Evolutionary conservation across 37 sponge, comb jelly and placozoan species (phyloP).

Genomic region (Tethya wilhelma): DNA sequence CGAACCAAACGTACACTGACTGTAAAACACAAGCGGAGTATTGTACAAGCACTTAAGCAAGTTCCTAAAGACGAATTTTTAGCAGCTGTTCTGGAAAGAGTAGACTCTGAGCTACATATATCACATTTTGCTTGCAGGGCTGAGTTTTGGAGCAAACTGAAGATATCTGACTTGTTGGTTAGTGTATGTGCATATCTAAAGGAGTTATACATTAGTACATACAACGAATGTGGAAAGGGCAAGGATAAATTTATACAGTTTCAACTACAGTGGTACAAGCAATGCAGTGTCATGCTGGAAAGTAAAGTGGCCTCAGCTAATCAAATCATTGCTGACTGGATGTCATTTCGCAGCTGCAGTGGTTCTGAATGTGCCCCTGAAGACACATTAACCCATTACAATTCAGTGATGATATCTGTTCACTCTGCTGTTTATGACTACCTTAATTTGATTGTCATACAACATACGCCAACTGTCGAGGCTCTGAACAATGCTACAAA

Average conservation of each 20-base stretch:
- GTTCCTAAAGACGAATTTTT: background rate
- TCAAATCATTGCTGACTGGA: no score
- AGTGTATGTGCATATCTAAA: background rate
- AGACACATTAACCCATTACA: background rate
- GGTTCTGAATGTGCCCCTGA: no score
- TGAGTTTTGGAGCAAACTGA: background rate
- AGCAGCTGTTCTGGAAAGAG: background rate
- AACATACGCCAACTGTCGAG: background rate
- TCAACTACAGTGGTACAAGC: background rate
- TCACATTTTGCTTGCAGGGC: background rate
- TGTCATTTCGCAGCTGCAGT: no score
- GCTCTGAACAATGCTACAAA: background rate
- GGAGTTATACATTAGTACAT: background rate
- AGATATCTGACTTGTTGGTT: background rate
- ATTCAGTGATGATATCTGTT: conserved; percentile 8
- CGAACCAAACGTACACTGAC: no score
- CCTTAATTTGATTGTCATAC: background rate
- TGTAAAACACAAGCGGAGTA: no score
- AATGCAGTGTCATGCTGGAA: background rate
- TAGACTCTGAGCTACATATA: background rate
- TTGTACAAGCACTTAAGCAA: no score
- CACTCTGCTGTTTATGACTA: background rate
- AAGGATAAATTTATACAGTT: background rate
- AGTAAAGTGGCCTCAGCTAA: background rate
- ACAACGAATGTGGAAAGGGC: background rate